Base-by-base conservation (phyloP, 2,888 invertebrate genomes). In the Germaria angustata region DNA sequence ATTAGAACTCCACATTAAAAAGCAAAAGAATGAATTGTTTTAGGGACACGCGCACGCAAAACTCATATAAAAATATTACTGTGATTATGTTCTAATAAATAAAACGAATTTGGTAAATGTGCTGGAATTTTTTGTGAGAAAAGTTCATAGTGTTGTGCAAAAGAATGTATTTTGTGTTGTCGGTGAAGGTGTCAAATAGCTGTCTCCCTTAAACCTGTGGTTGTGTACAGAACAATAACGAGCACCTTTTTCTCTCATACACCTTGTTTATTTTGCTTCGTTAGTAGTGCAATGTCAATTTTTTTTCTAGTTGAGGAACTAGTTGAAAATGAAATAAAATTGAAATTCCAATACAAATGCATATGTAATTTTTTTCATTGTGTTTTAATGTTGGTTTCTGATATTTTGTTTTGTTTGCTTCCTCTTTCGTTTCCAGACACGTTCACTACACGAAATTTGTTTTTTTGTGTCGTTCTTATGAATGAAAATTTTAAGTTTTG, bases 261-360 rank as follows among this genome's bases (percentile, higher is more conserved):
- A 66, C 68, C 71, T 46, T 77, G 68, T 76, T 77, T 80, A 59
- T 61, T 17, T 71, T 75, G 73, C 46, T 61, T 63, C n/a, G n/a
- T 20, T 66, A 46, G 61, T 34, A 46, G 41, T 84, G 84, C 80
- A 76, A 73, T 81, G 73, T 65, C 44, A 72, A 17, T 66, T 63
- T 69, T n/a, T 49, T 77, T 51, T 7, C n/a, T 32, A 55, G 34
- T 41, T 55, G 46, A 4, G 81, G 69, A 77, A 84, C 55, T 20
- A 11, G 22, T 20, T 71, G 76, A 32, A 79, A 59, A 46, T 36
- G 36, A 46, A 66, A 46, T 36, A 53, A 79, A 41, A 81, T 53
- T 39, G 24, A 77, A 84, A 86, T 85, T 85, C 84, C 86, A 71
- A 84, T 68, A 84, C 84, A 83, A 59, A 71, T 80, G 71, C 83